Percentiles rank a stretch among this genome's conserved stretches.
phyloP scores from a whole-genome alignment of 2,888 invertebrate species.

The Ormia ochracea region DNA sequence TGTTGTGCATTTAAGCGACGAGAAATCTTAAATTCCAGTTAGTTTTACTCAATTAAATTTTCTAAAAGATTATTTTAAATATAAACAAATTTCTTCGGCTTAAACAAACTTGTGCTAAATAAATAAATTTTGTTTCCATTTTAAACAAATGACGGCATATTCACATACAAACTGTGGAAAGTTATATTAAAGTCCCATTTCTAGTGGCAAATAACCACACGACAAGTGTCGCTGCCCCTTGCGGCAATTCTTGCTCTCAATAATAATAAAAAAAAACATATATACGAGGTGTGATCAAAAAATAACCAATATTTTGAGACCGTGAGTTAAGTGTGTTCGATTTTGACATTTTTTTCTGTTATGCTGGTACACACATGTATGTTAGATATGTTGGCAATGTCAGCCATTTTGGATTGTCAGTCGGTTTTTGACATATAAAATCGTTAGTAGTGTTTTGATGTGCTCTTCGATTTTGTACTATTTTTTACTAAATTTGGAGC shows the following conservation, averaged over 20 bases:
- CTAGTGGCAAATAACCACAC: conserved; percentile 14
- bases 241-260: conserved; percentile 6
- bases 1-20: no score
- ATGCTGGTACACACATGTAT: no score
- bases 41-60: not conserved
- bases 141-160: not conserved
- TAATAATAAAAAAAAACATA: not conserved
- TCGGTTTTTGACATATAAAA: no score
- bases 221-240: conserved; percentile 33
- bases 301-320: no score
- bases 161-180: not conserved
- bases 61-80: not conserved
- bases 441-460: no score
- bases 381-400: no score
- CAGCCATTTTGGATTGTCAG: no score
- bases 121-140: not conserved
- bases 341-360: no score
- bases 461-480: no score
- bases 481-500: no score
- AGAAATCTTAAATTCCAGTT: not conserved
- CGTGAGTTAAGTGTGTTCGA: no score
- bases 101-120: conserved; percentile 1
- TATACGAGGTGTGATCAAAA: no score
- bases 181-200: conserved; percentile 8
- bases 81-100: not conserved